A percentile compares a stretch with the other conserved stretches of the same genome.
Evolutionary conservation across 2,113 vertebrate species (phyloP).

Genomic region (Macaca nemestrina): DNA sequence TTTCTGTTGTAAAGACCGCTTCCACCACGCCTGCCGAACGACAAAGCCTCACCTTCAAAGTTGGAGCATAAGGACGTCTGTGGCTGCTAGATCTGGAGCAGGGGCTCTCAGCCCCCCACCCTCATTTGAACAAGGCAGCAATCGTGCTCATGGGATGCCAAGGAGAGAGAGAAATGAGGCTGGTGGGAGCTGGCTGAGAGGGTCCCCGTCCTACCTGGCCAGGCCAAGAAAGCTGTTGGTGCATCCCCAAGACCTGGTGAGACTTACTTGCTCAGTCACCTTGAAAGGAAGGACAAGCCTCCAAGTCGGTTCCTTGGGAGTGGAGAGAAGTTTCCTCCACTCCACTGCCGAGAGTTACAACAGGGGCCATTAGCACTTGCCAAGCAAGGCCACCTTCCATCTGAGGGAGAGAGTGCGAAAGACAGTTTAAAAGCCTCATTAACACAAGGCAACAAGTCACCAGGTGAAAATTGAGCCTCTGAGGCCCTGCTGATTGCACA

Average conservation of each 20-base stretch:
- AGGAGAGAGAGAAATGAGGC: background rate
- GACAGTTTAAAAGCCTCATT: background rate
- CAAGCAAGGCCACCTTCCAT: background rate
- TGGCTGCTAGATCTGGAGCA: background rate
- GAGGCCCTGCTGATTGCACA: fast-evolving
- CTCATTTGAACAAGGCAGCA: background rate
- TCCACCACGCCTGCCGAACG: background rate
- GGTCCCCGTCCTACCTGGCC: fast-evolving
- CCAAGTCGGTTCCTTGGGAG: background rate
- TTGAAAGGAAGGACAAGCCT: background rate
- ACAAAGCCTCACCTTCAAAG: background rate
- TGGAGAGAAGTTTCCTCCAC: no score
- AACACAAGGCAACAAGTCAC: background rate
- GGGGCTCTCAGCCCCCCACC: background rate
- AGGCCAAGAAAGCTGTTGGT: background rate
- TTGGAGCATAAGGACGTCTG: background rate
- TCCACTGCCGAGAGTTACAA: background rate
- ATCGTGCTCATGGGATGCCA: background rate
- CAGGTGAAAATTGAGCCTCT: constrained; percentile 18
- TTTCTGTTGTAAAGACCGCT: background rate
- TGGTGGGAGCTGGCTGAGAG: background rate
- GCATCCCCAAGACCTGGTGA: background rate
- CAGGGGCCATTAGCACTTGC: background rate
- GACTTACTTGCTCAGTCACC: background rate
- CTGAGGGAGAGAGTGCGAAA: background rate